These are phyloP conservation scores for Crotalus viridis DNA, from an alignment of 2,113 vertebrate species.

Conservation along the genomic window DNA sequence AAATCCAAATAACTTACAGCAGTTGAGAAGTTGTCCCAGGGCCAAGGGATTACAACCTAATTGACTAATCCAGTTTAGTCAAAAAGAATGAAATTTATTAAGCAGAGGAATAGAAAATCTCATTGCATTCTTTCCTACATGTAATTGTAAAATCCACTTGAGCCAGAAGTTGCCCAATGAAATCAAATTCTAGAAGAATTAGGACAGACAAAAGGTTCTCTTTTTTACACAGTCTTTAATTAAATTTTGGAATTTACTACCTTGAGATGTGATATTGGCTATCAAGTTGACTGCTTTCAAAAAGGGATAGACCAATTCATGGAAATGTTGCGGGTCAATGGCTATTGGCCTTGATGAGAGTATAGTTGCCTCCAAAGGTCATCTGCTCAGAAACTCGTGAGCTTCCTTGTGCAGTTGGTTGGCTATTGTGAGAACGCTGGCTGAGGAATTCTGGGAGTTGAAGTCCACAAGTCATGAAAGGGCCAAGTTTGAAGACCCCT, in stretches of 20 bases:
- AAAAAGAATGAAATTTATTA: background rate
- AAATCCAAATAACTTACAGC: background rate
- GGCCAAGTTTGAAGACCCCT: too few relatives aligned
- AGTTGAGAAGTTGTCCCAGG: background rate
- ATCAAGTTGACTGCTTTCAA: background rate
- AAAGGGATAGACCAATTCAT: background rate
- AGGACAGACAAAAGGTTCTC: background rate
- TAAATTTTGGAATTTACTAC: background rate
- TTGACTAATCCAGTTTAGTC: slow-evolving; percentile 17
- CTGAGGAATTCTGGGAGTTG: too few relatives aligned
- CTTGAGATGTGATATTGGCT: background rate
- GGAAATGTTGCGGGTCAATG: background rate
- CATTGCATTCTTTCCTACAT: background rate
- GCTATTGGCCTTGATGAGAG: background rate
- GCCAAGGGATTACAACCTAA: background rate
- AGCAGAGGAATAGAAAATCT: background rate
- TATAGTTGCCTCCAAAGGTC: background rate
- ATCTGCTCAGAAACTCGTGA: background rate
- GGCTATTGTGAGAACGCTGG: background rate
- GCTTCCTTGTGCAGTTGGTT: background rate
- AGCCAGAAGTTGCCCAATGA: background rate
- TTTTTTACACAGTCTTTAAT: background rate
- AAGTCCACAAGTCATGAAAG: too few relatives aligned
- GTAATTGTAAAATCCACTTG: background rate
- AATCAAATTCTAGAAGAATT: background rate